Conservation (phyloP, 1,140 invertebrate species). For the Aphelenchoides avenae region DNA sequence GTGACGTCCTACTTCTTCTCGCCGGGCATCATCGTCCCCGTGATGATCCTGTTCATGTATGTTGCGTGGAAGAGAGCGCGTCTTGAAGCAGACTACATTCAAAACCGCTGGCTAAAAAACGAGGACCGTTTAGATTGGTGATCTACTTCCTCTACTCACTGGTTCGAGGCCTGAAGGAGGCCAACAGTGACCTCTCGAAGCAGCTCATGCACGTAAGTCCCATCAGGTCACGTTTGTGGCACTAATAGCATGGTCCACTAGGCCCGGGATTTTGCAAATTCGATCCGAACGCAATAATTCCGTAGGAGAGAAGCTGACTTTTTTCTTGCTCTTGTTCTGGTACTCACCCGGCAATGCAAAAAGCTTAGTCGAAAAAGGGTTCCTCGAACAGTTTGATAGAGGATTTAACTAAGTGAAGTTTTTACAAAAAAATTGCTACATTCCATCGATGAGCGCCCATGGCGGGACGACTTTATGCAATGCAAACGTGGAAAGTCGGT, state of each 20-base stretch:
- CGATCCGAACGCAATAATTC: no score
- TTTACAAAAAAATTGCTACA: no score
- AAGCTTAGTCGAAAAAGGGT: background rate
- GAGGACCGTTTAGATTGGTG: conserved; percentile 66
- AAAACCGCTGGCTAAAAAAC: conserved; percentile 12
- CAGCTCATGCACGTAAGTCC: conserved; percentile 61
- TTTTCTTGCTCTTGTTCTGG: no score
- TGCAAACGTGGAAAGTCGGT: no score
- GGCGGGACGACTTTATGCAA: no score
- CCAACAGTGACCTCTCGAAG: conserved; percentile 84
- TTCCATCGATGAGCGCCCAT: no score
- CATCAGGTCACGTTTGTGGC: no score
- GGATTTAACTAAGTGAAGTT: background rate
- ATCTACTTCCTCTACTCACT: conserved; percentile 90
- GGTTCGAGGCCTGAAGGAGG: conserved; percentile 77
- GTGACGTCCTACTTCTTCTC: conserved; percentile 77
- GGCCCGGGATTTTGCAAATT: no score
- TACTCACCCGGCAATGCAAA: background rate
- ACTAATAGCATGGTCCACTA: no score
- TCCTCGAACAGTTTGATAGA: background rate
- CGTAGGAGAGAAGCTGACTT: no score
- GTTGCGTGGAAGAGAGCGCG: conserved; percentile 13
- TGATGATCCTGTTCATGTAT: conserved; percentile 76
- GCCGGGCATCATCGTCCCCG: conserved; percentile 85
- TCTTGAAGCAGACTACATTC: background rate